Conservation (phyloP, 2,113 vertebrate genomes). For the Callopanchax toddi region DNA sequence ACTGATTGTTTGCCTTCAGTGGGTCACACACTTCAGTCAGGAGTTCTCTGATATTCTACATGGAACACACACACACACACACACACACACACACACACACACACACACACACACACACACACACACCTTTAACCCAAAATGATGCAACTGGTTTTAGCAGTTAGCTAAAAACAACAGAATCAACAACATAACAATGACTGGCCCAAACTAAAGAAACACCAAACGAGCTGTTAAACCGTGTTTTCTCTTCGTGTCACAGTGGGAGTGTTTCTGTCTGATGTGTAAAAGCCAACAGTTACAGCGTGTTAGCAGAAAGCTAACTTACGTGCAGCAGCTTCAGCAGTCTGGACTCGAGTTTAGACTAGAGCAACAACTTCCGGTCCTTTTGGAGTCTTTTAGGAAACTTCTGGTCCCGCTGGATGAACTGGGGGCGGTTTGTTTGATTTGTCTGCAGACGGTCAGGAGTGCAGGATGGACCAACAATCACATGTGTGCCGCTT, state of each 20-base stretch:
- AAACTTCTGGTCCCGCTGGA: not conserved
- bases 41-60: constrained; percentile 45
- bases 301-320: constrained; percentile 50
- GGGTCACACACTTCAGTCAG: constrained; percentile 45
- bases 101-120: not conserved
- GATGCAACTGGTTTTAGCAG: not conserved
- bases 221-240: not conserved
- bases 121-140: not conserved
- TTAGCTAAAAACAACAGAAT: too few relatives aligned
- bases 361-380: not conserved
- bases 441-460: not conserved
- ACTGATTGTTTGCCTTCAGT: constrained; percentile 17
- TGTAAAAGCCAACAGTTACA: constrained; percentile 3
- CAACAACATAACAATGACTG: not conserved
- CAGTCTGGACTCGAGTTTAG: not conserved
- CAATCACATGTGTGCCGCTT: not conserved
- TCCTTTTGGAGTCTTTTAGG: not conserved
- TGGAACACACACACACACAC: not conserved
- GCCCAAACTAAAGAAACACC: too few relatives aligned
- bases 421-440: not conserved
- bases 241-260: too few relatives aligned
- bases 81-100: not conserved
- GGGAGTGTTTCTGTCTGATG: not conserved
- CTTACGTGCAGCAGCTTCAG: constrained; percentile 40
- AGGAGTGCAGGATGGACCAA: constrained; percentile 12